Evolutionary conservation across 2,888 invertebrate species (phyloP), one percentile per base, ranked within the genome.

Genomic region (Geophilus truncorum): DNA sequence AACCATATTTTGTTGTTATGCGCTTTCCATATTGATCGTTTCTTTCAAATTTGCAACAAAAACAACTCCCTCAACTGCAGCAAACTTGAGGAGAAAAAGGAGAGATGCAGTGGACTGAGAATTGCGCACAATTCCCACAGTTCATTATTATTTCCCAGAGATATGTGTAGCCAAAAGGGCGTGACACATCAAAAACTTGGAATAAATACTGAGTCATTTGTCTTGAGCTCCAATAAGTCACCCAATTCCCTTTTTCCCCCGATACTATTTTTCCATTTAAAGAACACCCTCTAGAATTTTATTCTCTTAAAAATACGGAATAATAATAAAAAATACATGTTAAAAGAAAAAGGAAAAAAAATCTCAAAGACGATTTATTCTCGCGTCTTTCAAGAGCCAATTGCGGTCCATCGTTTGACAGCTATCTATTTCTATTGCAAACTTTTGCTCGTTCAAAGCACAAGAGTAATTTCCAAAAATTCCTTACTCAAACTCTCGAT

Each of bases 1-100:
- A 62, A 62, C 62, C 62, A 62, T 62, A 62, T 62, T 62, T 62
- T 62, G 62, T 62, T 62, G 62, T 62, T 62, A 62, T 62, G 62
- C 62, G 62, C 62, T 62, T 62, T 62, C 62, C 62, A 62, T 62
- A 62, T 62, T 62, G 62, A 62, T 62, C 62, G 62, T 62, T 62
- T 62, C 62, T 62, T 62, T 62, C 62, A 62, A 62, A 62, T 62
- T 62, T 62, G 62, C 62, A 62, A 25, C 62, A 62, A 62, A 62
- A 62, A 62, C 62, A 62, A 62, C 62, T 62, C 62, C 62, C 62
- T 62, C 62, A 62, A 62, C 62, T 62, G 25, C 62, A 62, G 25
- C 62, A 62, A 62, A 62, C 62, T 62, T 62, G 25, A 25, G 7
- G 28, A 28, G 28, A 62, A 28, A 62, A 62, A 28, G 10, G 25